Evolutionary conservation across 2,797 vertebrate species (phyloP).

Genomic region (Cryptoprocta ferox): DNA sequence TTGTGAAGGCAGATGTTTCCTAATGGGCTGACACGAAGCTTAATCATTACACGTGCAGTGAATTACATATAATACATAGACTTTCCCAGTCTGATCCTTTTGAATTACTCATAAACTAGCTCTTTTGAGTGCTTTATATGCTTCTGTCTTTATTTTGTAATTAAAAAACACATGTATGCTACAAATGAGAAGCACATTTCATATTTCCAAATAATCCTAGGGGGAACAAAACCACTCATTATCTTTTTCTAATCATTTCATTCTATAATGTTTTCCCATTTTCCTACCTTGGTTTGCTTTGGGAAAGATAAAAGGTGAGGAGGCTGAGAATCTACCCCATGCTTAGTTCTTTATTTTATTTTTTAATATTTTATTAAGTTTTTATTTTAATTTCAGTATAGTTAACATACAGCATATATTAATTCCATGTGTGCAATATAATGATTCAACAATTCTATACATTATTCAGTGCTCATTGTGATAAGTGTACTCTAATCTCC

Average conservation of each 20-base stretch:
- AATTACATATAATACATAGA: background rate
- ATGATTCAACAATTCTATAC: background rate
- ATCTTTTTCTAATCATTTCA: background rate
- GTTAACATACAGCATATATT: background rate
- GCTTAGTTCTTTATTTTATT: background rate
- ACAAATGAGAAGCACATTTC: background rate
- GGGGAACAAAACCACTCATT: background rate
- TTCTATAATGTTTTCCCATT: background rate
- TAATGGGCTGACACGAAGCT: background rate
- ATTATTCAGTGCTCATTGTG: background rate
- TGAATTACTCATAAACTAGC: background rate
- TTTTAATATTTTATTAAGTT: background rate
- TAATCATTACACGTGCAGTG: background rate
- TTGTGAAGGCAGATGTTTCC: slow-evolving; percentile 37
- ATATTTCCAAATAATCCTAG: background rate
- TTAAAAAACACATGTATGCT: background rate
- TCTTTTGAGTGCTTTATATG: background rate
- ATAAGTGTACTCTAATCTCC: background rate
- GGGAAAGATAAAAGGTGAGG: background rate
- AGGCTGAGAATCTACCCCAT: background rate
- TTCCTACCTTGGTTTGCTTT: background rate
- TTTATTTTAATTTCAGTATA: background rate
- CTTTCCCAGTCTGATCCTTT: background rate
- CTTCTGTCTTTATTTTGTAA: background rate
- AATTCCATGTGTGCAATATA: background rate